Conservation (phyloP, 2,113 vertebrate species). For the Psophia crepitans region DNA sequence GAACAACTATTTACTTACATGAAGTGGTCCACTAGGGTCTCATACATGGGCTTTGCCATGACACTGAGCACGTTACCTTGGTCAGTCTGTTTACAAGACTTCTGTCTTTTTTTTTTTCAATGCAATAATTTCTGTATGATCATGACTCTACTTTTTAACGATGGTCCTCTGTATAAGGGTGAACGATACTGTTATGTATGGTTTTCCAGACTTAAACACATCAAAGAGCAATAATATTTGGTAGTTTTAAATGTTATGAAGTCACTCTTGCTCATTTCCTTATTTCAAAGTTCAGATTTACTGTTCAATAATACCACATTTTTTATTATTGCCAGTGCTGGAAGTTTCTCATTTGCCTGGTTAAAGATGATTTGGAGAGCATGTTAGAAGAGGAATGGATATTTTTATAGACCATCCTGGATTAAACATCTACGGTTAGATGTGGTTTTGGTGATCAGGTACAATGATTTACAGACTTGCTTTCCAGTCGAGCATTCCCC, state of each 20-base stretch:
- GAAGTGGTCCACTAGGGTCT: not conserved
- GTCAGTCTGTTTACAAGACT: not conserved
- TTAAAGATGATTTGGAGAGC: not conserved
- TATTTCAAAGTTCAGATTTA: constrained; percentile 23
- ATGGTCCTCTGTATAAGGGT: not conserved
- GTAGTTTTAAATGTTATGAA: not conserved
- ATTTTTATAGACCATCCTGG: not conserved
- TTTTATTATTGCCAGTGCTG: not conserved
- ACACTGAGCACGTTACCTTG: not conserved
- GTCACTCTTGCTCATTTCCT: not conserved
- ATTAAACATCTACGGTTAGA: not conserved
- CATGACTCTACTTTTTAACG: not conserved
- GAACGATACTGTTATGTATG: not conserved
- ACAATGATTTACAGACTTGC: not conserved
- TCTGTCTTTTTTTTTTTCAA: not conserved
- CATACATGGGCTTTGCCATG: not conserved
- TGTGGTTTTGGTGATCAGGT: not conserved
- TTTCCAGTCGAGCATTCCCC: not conserved
- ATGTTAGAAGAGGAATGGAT: not conserved
- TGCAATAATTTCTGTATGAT: not conserved
- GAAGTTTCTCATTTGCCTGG: not conserved
- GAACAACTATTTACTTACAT: constrained; percentile 40
- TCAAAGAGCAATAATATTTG: not conserved
- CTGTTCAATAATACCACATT: not conserved
- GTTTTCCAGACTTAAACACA: not conserved